phyloP scores from a whole-genome alignment of 2,797 vertebrate genomes.

The Carapus acus region DNA sequence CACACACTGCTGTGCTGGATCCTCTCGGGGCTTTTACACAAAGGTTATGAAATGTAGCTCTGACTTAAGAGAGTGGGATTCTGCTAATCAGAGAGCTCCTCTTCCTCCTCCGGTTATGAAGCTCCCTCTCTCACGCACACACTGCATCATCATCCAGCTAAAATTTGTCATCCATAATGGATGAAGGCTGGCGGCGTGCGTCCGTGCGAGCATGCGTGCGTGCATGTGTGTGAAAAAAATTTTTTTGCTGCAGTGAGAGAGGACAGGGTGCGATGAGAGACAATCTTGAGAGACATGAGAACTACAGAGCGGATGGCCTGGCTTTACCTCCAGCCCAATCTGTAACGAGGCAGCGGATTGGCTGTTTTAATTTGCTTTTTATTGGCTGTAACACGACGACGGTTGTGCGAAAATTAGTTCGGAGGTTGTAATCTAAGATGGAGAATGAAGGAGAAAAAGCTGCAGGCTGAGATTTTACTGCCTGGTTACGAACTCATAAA shows the following conservation, averaged over 20 bases:
- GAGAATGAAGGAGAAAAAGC: constrained; percentile 30
- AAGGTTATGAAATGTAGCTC: constrained; percentile 36
- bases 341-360: constrained; percentile 10
- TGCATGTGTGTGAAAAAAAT: no score
- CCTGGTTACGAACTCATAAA: constrained; percentile 46
- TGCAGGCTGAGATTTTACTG: constrained; percentile 21
- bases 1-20: constrained; percentile 30
- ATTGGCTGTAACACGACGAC: constrained; percentile 20
- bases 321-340: no score
- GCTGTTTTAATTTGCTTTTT: constrained; percentile 30
- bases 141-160: constrained; percentile 56
- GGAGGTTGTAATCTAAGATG: constrained; percentile 24
- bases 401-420: no score
- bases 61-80: constrained; percentile 45
- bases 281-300: no score
- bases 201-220: no score
- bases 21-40: constrained; percentile 38
- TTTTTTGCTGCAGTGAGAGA: no score
- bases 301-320: no score
- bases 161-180: constrained; percentile 67
- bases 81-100: constrained; percentile 32
- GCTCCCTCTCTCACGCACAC: constrained; percentile 25
- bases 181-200: constrained; percentile 60
- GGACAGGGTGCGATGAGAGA: no score
- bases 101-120: constrained; percentile 24